Percentiles rank a stretch among this genome's conserved stretches.
These are phyloP conservation scores for Tetrapedia diversipes DNA, from an alignment of 2,888 invertebrate species.

Conservation along the genomic window DNA sequence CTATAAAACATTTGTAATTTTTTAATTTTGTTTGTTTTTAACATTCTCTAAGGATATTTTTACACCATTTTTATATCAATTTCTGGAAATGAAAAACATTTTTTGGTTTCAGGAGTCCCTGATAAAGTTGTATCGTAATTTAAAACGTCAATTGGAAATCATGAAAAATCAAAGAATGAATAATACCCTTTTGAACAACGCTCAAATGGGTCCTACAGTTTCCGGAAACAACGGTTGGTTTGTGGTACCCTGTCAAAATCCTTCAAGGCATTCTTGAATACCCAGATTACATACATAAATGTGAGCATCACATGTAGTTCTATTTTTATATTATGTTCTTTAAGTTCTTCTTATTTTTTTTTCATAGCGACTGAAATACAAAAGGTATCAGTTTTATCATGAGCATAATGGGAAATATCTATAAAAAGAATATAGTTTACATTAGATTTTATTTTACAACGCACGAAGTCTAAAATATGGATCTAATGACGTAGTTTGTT, in stretches of 20 bases:
- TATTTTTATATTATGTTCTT: constrained; percentile 1
- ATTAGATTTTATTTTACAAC: not conserved
- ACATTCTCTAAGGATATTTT: not conserved
- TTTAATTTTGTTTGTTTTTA: not conserved
- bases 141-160: constrained; percentile 87
- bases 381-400: not conserved
- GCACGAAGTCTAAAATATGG: not conserved
- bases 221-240: constrained; percentile 84
- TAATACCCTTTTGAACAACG: constrained; percentile 34
- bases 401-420: not conserved
- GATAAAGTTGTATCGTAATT: constrained; percentile 86
- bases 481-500: not conserved
- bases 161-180: constrained; percentile 81
- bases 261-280: constrained; percentile 74
- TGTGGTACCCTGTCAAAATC: constrained; percentile 80
- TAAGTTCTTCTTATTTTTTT: not conserved
- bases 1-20: too few relatives aligned
- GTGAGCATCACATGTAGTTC: constrained; percentile 2
- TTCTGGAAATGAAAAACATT: not conserved
- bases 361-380: not conserved
- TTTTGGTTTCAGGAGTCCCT: constrained; percentile 85
- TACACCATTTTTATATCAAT: not conserved
- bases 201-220: constrained; percentile 64
- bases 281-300: constrained; percentile 1
- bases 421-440: constrained; percentile 1